Evolutionary conservation across 2,888 invertebrate species (phyloP).

Genomic region (Spilarctia lutea): DNA sequence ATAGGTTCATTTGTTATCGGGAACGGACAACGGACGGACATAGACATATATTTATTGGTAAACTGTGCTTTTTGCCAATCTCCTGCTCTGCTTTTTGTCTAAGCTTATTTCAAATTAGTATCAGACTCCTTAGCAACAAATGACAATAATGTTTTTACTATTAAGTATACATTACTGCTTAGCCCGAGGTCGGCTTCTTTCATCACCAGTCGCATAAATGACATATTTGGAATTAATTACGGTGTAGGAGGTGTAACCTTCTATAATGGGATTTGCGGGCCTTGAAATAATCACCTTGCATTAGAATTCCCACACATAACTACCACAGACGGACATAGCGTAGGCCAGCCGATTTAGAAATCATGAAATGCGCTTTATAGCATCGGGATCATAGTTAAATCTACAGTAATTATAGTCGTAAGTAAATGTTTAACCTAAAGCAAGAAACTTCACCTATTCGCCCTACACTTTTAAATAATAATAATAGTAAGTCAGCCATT

Average conservation of each 20-base stretch:
- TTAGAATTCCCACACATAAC: no score
- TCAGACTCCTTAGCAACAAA: constrained; percentile 18
- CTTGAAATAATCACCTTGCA: constrained; percentile 60
- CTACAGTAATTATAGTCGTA: not conserved
- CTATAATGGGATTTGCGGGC: constrained; percentile 64
- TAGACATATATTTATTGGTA: not conserved
- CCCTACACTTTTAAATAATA: not conserved
- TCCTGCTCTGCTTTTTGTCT: not conserved
- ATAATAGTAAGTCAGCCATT: not conserved
- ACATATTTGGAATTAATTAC: constrained; percentile 69
- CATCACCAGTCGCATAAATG: constrained; percentile 39
- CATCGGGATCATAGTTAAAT: not conserved
- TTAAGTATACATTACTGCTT: not conserved
- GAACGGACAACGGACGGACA: not conserved
- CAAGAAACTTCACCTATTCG: not conserved
- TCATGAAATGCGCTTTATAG: constrained; percentile 28
- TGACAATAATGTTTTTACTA: not conserved
- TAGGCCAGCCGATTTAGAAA: constrained; percentile 52
- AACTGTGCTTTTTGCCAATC: not conserved
- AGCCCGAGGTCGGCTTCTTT: constrained; percentile 26
- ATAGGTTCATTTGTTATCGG: not conserved
- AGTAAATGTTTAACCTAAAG: not conserved
- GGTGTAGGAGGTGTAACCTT: constrained; percentile 67
- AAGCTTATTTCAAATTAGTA: not conserved
- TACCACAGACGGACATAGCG: constrained; percentile 57